Evolutionary conservation across 1,140 invertebrate species (phyloP).

Genomic region (Drosophila chauvacae): DNA sequence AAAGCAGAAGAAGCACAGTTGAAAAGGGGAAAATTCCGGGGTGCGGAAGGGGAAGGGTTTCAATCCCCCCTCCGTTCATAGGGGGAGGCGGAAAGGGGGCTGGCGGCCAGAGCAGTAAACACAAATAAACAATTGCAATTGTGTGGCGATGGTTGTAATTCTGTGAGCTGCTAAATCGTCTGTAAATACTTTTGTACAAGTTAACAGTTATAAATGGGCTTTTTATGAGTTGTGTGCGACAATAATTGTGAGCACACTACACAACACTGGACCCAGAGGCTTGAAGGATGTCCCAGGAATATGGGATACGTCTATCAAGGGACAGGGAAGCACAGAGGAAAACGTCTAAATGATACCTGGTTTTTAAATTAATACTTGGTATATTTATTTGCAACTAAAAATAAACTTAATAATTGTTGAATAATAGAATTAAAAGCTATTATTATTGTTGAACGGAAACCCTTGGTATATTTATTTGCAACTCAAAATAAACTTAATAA

Average conservation of each 20-base stretch:
- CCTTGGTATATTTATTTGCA: background rate
- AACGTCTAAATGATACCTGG: background rate
- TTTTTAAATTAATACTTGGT: background rate
- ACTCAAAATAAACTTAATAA: background rate
- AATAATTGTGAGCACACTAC: constrained; percentile 63
- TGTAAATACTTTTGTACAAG: constrained; percentile 83
- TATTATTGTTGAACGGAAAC: background rate
- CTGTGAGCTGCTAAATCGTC: constrained; percentile 78
- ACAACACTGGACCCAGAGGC: constrained; percentile 35
- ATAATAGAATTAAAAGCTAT: background rate
- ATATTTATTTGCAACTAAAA: background rate
- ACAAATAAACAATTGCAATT: constrained; percentile 81
- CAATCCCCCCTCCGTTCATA: background rate
- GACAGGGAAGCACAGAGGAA: background rate
- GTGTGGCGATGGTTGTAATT: constrained; percentile 69
- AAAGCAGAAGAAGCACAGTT: constrained; percentile 29
- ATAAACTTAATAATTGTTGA: background rate
- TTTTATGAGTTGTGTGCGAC: constrained; percentile 80
- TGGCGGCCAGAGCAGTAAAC: constrained; percentile 29
- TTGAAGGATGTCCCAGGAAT: constrained; percentile 2
- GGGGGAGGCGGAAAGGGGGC: background rate
- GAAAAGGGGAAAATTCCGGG: constrained; percentile 1
- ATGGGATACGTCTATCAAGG: constrained; percentile 20
- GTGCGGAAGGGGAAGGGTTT: background rate
- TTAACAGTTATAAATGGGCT: constrained; percentile 82